Base-by-base conservation (phyloP, 2,113 vertebrate genomes). In the Alexandromys fortis region DNA sequence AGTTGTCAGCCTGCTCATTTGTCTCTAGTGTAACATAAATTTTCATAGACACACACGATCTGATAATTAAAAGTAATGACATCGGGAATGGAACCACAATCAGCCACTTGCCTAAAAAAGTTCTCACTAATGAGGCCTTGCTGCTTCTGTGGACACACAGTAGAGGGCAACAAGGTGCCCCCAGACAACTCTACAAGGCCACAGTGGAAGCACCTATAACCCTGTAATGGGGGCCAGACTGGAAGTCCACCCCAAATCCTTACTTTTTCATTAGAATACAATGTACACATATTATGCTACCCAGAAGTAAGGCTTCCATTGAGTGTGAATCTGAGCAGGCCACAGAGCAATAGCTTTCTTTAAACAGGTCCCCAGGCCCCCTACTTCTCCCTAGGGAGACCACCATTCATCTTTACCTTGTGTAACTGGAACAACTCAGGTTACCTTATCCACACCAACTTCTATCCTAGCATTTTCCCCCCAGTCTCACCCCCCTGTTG, bases 21-120 rank as follows among this genome's bases (percentile, higher is more conserved):
- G 26, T 90, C 92, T 89, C 86, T n/a, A 58, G 78, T 78, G 83
- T 91, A 96, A 83, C 89, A 91, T 92, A 97, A 93, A 91, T 94
- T 92, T 86, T 90, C 55, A 1, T 78, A 95, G 97, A 97, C 83
- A 97, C 83, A 97, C 87, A 92, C 47, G 13, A 95, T 89, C 97
- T 94, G 95, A 94, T 98, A 97, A 98, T 98, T 96, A 97, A 96
- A 94, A 95, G 97, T 91, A 94, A 79, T 83, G 90, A 94, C 78
- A 92, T 89, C 88, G 67, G 82, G 78, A 92, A 68, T 77, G 93
- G 77, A 96, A 96, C 86, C 1, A 10, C 76, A 95, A 92, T 92
- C 79, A 94, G 85, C 95, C 92, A 95, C 92, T 95, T 97, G 95
- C 95, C 96, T 94, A 96, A 96, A 93, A 92, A 95, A 96, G 95